These are phyloP conservation scores for Hydropsyche betteni DNA, from an alignment of 2,888 invertebrate genomes.

Conservation along the genomic window DNA sequence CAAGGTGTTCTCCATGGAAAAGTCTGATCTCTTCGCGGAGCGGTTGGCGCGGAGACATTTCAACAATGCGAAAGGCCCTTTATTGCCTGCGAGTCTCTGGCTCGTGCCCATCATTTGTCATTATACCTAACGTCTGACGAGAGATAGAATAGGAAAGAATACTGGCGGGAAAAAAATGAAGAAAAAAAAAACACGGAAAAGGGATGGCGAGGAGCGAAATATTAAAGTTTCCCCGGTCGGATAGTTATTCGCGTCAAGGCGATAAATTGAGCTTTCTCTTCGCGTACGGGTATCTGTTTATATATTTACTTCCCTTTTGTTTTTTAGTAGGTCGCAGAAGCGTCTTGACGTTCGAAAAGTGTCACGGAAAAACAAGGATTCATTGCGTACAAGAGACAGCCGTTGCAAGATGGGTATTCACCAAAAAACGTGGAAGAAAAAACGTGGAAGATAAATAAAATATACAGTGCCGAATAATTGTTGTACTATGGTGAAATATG, in stretches of 20 bases:
- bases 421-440: no score
- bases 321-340: conserved; percentile 4
- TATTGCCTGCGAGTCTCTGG: conserved; percentile 27
- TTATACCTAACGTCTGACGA: conserved; percentile 25
- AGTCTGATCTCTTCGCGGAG: background rate
- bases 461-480: no score
- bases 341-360: conserved; percentile 21
- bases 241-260: conserved; percentile 25
- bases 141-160: background rate
- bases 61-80: conserved; percentile 21
- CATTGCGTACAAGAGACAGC: background rate
- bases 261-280: conserved; percentile 26
- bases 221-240: conserved; percentile 32
- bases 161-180: no score
- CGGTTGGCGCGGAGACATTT: conserved; percentile 4
- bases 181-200: no score
- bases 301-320: background rate
- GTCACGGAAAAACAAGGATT: conserved; percentile 26
- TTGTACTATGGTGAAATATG: no score
- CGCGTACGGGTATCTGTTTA: no score
- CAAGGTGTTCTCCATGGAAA: no score
- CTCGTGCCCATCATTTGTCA: conserved; percentile 38
- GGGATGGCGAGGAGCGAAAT: conserved; percentile 1
- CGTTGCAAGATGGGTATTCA: no score
- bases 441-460: no score